A percentile compares a stretch with the other conserved stretches of the same genome.
Conservation (phyloP, 2,888 invertebrate species). For the Ceramica pisi region DNA sequence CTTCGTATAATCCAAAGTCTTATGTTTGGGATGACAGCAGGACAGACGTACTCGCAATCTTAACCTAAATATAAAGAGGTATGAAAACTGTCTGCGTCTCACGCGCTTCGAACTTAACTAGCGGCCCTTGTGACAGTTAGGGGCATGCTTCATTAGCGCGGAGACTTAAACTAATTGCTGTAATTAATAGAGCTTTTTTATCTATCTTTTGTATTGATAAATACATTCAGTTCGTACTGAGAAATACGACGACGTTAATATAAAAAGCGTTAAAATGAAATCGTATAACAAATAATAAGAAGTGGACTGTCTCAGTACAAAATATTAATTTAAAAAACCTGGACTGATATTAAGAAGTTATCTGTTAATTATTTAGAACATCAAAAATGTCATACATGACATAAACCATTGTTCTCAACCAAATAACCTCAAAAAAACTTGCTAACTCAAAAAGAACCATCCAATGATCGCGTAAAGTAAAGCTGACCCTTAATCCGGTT, state of each 20-base stretch:
- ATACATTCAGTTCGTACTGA: no score
- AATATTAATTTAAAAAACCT: neutral
- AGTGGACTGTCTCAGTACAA: no score
- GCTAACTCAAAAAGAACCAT: slow-evolving; percentile 34
- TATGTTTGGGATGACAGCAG: neutral
- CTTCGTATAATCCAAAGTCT: neutral
- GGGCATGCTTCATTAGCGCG: slow-evolving; percentile 9
- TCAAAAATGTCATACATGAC: neutral
- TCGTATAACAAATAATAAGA: no score
- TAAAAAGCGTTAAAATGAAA: no score
- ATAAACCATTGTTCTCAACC: neutral
- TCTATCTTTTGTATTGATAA: no score
- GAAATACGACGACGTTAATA: no score
- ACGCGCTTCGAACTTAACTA: slow-evolving; percentile 15
- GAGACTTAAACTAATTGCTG: neutral
- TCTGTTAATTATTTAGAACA: neutral
- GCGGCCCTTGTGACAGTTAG: slow-evolving; percentile 9
- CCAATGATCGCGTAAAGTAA: slow-evolving; percentile 54
- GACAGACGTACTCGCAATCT: slow-evolving; percentile 30
- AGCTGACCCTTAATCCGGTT: slow-evolving; percentile 65
- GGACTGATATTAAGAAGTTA: neutral
- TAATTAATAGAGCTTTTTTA: neutral
- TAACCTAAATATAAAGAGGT: slow-evolving; percentile 55
- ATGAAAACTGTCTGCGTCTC: slow-evolving; percentile 40
- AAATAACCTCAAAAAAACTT: slow-evolving; percentile 6